Base-by-base conservation (phyloP, 2,888 invertebrate genomes). In the Pogonocherus hispidulus region DNA sequence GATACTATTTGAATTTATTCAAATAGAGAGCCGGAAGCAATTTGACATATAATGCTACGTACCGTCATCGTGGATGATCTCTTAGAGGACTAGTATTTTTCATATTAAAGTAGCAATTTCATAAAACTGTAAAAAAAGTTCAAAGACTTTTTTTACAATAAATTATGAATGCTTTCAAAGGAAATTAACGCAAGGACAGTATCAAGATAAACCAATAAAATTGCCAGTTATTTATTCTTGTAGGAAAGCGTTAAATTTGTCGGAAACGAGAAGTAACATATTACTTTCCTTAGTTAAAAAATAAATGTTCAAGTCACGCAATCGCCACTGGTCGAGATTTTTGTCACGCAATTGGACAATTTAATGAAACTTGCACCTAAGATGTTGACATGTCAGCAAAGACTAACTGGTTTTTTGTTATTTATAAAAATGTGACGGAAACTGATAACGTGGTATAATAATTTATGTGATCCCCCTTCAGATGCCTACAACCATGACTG, bases 161-260 rank as follows among this genome's bases (percentile, higher is more conserved):
- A 27, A 27, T 27, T 8, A 27, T 3, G 27, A 5, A 27, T 27
- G 8, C 4, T 3, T 27, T 5, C 8, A 8, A 27, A 32, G 16
- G 32, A 52, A 32, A 35, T 32, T 14, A 32, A 16, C 14, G 18
- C 52, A 52, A 52, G 18, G 52, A 32, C 32, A 52, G 32, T 27
- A 52, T 32, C 18, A 32, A 27, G 11, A 32, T 22, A 51, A 16
- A 23, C n/a, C 23, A 52, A 52, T 52, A 52, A 52, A 52, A 52
- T 52, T 52, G n/a, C 5, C 52, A 18, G 32, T 32, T 23, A 52
- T 52, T 18, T 32, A 32, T 52, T 52, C 52, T n/a, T 32, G 1
- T 16, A 52, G 32, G 52, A 8, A 27, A 19, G 32, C 11, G 52
- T 52, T 2, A 32, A 52, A 52, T 52, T 52, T 32, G 32, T 32